These are phyloP conservation scores for Ictalurus punctatus DNA, from an alignment of 2,113 vertebrate genomes.

Conservation along the genomic window DNA sequence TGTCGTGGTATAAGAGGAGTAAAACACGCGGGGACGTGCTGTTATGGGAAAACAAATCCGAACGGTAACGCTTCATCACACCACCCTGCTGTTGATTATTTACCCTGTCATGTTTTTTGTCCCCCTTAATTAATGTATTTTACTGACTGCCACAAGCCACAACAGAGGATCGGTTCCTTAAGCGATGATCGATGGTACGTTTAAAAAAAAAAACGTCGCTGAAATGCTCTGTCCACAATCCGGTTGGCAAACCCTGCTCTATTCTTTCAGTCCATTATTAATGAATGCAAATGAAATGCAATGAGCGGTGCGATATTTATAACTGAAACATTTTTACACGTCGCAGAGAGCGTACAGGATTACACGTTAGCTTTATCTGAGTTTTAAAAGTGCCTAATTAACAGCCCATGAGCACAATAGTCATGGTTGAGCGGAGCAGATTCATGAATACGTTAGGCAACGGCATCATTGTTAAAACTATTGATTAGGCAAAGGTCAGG, in stretches of 20 bases:
- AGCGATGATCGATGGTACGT: background rate
- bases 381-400: background rate
- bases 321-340: background rate
- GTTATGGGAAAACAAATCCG: background rate
- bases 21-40: background rate
- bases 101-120: background rate
- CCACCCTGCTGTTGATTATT: background rate
- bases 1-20: background rate
- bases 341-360: background rate
- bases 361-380: background rate
- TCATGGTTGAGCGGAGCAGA: background rate
- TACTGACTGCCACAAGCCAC: background rate
- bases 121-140: background rate
- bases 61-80: background rate
- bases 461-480: background rate
- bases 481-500: conserved; percentile 22
- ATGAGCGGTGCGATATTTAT: background rate
- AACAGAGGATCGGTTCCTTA: background rate
- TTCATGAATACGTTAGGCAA: background rate
- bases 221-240: background rate
- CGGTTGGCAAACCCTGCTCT: background rate
- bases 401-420: background rate
- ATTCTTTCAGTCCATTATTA: background rate
- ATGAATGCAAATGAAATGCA: background rate
- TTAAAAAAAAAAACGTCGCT: background rate